phyloP scores from a whole-genome alignment of 2,888 invertebrate genomes.

The Papilio elwesi region DNA sequence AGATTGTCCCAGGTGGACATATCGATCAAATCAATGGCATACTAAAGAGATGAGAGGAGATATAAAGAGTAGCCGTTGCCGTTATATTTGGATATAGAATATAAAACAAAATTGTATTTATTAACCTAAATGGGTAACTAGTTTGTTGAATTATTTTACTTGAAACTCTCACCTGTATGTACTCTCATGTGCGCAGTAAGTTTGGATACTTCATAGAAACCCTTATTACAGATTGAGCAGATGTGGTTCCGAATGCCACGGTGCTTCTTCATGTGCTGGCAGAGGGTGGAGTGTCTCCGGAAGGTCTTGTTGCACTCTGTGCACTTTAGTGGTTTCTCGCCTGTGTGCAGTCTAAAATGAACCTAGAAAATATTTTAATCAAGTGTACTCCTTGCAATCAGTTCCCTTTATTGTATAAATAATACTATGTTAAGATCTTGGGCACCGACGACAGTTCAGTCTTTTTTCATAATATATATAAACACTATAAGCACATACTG shows the following conservation, averaged over 20 bases:
- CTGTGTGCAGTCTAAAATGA: conserved; percentile 79
- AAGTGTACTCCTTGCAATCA: not conserved
- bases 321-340: conserved; percentile 80
- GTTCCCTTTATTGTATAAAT: not conserved
- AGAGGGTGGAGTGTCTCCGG: conserved; percentile 79
- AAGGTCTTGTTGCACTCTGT: conserved; percentile 79
- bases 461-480: too few species aligned
- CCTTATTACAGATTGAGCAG: conserved; percentile 74
- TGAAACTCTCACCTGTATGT: conserved; percentile 67
- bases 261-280: conserved; percentile 83
- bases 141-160: not conserved
- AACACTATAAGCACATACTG: too few species aligned
- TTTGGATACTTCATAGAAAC: conserved; percentile 82
- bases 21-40: too few species aligned
- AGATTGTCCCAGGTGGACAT: too few species aligned
- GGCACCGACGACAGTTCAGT: too few species aligned
- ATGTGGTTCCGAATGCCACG: conserved; percentile 80
- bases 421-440: not conserved
- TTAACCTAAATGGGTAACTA: too few species aligned
- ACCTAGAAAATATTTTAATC: conserved; percentile 57
- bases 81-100: too few species aligned
- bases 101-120: too few species aligned
- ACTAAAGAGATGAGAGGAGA: too few species aligned
- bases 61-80: too few species aligned
- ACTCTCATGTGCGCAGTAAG: conserved; percentile 80